Conservation (phyloP, 2,113 vertebrate species). For the Papio anubis region DNA sequence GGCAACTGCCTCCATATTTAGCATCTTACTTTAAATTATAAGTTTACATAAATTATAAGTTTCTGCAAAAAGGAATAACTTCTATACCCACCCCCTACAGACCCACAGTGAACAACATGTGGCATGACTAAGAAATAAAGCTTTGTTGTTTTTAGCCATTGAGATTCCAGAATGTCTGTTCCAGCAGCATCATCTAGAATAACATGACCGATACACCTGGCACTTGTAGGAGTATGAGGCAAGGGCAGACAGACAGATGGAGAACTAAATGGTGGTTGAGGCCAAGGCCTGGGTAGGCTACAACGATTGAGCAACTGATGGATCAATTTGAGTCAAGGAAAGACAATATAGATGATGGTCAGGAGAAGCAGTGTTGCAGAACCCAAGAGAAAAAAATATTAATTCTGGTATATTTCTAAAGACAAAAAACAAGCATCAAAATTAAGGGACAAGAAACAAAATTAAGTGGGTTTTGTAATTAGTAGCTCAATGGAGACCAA, state of each 20-base stretch:
- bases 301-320: neutral
- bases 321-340: neutral
- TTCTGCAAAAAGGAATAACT: neutral
- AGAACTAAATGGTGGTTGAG: neutral
- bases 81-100: neutral
- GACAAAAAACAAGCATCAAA: neutral
- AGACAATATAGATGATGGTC: neutral
- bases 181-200: neutral
- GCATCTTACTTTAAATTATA: neutral
- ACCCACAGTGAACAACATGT: neutral
- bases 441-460: neutral
- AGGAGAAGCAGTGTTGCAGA: neutral
- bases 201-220: neutral
- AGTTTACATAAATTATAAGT: neutral
- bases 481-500: neutral
- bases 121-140: neutral
- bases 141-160: neutral
- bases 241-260: neutral
- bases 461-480: neutral
- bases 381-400: neutral
- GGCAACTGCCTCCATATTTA: neutral
- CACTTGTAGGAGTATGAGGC: neutral
- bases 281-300: neutral
- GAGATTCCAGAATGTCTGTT: neutral
- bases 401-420: neutral